Conservation (phyloP, 2,888 invertebrate species). For the Chrysotoxum bicinctum region DNA sequence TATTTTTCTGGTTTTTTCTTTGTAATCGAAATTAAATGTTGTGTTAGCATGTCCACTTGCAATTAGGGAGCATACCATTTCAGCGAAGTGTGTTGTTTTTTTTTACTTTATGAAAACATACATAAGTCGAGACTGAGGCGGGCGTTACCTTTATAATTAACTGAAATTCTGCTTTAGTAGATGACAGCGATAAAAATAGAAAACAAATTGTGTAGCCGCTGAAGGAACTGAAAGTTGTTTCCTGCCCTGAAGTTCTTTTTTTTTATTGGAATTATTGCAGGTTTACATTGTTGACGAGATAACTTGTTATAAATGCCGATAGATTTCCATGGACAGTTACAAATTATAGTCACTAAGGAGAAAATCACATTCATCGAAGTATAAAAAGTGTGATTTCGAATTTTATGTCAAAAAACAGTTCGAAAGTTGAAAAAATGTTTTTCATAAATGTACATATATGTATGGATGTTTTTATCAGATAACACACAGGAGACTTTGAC, state of each 20-base stretch:
- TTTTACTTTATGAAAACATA: conserved; percentile 18
- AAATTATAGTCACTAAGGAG: neutral
- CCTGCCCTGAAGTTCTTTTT: neutral
- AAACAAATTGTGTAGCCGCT: conserved; percentile 35
- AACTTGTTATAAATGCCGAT: conserved; percentile 9
- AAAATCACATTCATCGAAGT: neutral
- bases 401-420: too few species aligned
- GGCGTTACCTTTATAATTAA: conserved; percentile 40
- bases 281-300: neutral
- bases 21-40: conserved; percentile 53
- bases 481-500: too few species aligned
- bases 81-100: conserved; percentile 22
- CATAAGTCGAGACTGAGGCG: conserved; percentile 16
- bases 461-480: too few species aligned
- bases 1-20: neutral
- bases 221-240: conserved; percentile 18
- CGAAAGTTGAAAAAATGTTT: too few species aligned
- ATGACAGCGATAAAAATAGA: conserved; percentile 41
- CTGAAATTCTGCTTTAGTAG: conserved; percentile 34
- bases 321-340: conserved; percentile 9
- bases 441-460: too few species aligned
- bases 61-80: conserved; percentile 52
- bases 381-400: neutral
- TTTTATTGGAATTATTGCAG: neutral
- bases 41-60: conserved; percentile 56